These are phyloP conservation scores for Platyscapa corneri DNA, from an alignment of 1,140 invertebrate genomes.

Conservation along the genomic window DNA sequence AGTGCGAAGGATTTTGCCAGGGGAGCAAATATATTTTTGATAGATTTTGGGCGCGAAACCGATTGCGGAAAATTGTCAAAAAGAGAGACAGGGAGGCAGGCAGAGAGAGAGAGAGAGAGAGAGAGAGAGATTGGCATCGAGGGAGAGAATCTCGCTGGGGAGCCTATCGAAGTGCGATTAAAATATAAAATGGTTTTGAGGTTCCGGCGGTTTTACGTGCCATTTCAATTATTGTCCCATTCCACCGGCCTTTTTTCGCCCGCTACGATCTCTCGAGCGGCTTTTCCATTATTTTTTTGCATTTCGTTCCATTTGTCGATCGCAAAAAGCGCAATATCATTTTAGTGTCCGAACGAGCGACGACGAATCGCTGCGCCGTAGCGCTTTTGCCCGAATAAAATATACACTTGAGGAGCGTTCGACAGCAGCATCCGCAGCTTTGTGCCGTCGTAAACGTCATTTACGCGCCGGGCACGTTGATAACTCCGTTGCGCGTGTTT, in stretches of 20 bases:
- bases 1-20: not conserved
- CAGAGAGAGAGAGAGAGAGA: too few species aligned
- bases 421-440: slow-evolving; percentile 23
- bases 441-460: slow-evolving; percentile 46
- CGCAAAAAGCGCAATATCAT: slow-evolving; percentile 70
- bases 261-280: slow-evolving; percentile 59
- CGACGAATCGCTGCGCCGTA: slow-evolving; percentile 47
- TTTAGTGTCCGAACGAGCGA: slow-evolving; percentile 61
- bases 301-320: slow-evolving; percentile 63
- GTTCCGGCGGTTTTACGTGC: slow-evolving; percentile 72
- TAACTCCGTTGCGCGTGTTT: slow-evolving; percentile 37
- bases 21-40: slow-evolving; percentile 51
- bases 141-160: slow-evolving; percentile 57
- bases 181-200: slow-evolving; percentile 73
- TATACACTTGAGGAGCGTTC: slow-evolving; percentile 52
- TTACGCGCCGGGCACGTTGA: slow-evolving; percentile 42
- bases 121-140: slow-evolving; percentile 43
- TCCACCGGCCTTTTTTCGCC: slow-evolving; percentile 61
- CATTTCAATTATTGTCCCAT: slow-evolving; percentile 71
- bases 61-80: slow-evolving; percentile 48
- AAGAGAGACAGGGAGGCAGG: slow-evolving; percentile 20
- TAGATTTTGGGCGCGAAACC: slow-evolving; percentile 47
- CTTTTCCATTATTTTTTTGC: slow-evolving; percentile 56
- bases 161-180: slow-evolving; percentile 70
- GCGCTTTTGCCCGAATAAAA: slow-evolving; percentile 50